A percentile compares a stretch with the other conserved stretches of the same genome.
Evolutionary conservation across 2,888 invertebrate genomes (phyloP).

Genomic region (Blera fallax): DNA sequence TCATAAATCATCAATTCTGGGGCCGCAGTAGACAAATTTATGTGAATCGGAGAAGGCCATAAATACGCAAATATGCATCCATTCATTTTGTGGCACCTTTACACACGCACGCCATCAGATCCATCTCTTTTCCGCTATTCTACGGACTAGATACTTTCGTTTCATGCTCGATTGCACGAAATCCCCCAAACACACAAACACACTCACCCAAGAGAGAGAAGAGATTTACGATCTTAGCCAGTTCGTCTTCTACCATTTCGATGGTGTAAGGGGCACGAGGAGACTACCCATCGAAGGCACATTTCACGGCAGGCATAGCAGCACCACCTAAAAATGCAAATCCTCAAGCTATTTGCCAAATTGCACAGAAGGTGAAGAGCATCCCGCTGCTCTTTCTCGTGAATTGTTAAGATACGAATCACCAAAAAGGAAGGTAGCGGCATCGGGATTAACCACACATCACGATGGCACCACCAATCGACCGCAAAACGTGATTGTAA

Average conservation of each 20-base stretch:
- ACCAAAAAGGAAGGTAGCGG: not conserved
- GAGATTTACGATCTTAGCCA: constrained; percentile 64
- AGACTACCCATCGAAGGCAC: constrained; percentile 27
- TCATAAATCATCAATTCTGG: constrained; percentile 64
- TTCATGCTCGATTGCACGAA: constrained; percentile 60
- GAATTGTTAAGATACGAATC: constrained; percentile 57
- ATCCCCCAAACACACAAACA: not conserved
- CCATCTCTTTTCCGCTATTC: constrained; percentile 56
- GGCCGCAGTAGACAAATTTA: constrained; percentile 67
- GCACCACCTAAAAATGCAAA: constrained; percentile 57
- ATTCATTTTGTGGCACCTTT: constrained; percentile 67
- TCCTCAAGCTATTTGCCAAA: constrained; percentile 52
- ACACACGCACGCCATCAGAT: constrained; percentile 2
- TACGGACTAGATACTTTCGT: constrained; percentile 55
- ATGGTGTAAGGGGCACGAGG: not conserved
- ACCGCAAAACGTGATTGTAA: constrained; percentile 70
- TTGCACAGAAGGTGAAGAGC: constrained; percentile 31
- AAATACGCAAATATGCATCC: constrained; percentile 70
- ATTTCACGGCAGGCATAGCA: constrained; percentile 4
- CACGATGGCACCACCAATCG: constrained; percentile 67
- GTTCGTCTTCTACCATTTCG: not conserved
- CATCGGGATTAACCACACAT: constrained; percentile 62
- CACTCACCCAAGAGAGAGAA: not conserved
- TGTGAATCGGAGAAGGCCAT: constrained; percentile 67
- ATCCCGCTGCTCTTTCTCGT: not conserved